phyloP scores from a whole-genome alignment of 2,113 vertebrate genomes.

The Aspiorhynchus laticeps region DNA sequence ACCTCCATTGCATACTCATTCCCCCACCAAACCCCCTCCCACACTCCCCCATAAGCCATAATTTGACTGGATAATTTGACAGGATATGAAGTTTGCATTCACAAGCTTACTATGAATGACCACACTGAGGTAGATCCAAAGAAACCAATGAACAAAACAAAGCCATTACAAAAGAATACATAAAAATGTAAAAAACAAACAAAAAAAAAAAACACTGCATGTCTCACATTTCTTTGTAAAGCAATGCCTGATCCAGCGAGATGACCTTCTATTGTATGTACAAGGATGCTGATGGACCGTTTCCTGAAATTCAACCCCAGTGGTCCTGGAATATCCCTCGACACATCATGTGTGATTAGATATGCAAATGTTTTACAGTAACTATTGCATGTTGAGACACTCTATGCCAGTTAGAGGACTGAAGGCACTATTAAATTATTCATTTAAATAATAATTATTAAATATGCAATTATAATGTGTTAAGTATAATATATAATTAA shows the following conservation, averaged over 20 bases:
- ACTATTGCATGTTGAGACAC: slow-evolving; percentile 85
- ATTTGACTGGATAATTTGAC: too few species aligned
- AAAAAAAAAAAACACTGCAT: not conserved
- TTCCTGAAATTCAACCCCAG: not conserved
- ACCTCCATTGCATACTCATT: not conserved
- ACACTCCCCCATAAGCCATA: too few species aligned
- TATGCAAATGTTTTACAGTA: slow-evolving; percentile 60
- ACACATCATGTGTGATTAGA: slow-evolving; percentile 13
- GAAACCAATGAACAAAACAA: not conserved
- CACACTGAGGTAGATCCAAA: slow-evolving; percentile 33
- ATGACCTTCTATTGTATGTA: not conserved
- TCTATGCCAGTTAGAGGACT: slow-evolving; percentile 83
- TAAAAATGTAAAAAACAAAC: not conserved
- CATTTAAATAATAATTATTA: slow-evolving; percentile 62
- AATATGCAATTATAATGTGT: slow-evolving; percentile 28
- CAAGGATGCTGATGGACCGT: not conserved
- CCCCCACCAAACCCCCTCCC: not conserved
- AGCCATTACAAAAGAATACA: slow-evolving; percentile 12
- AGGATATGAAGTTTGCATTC: not conserved
- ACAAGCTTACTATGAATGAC: not conserved
- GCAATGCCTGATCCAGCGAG: slow-evolving; percentile 10
- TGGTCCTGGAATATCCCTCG: slow-evolving; percentile 2
- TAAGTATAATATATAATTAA: slow-evolving; percentile 34
- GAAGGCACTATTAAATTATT: slow-evolving; percentile 89
- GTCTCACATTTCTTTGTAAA: slow-evolving; percentile 12